A percentile compares a stretch with the other conserved stretches of the same genome.
These are phyloP conservation scores for Lepus oiostolus DNA, from an alignment of 2,797 vertebrate species.

Conservation along the genomic window DNA sequence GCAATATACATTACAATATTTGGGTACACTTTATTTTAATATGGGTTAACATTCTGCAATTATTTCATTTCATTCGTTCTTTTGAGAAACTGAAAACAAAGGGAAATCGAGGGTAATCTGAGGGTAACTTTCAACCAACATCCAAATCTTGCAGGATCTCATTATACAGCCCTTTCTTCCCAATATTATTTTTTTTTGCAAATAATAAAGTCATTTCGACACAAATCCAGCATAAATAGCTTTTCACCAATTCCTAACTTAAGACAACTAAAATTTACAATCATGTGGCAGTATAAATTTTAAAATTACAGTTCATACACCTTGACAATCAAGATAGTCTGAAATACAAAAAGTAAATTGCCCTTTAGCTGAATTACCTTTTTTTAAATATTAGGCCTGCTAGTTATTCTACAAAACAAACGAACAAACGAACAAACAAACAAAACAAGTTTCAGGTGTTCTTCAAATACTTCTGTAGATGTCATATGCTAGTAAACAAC, in stretches of 20 bases:
- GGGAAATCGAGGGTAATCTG: slow-evolving; percentile 75
- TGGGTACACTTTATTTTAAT: slow-evolving; percentile 88
- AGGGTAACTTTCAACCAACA: slow-evolving; percentile 84
- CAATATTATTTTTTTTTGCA: slow-evolving; percentile 86
- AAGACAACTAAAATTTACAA: slow-evolving; percentile 87
- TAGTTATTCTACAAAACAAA: slow-evolving; percentile 79
- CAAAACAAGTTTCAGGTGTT: slow-evolving; percentile 84
- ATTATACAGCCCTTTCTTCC: slow-evolving; percentile 88
- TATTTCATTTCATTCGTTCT: slow-evolving; percentile 84
- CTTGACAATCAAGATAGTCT: slow-evolving; percentile 88
- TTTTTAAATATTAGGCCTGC: slow-evolving; percentile 80
- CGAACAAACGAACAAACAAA: slow-evolving; percentile 69
- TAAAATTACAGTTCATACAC: slow-evolving; percentile 87
- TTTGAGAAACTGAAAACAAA: slow-evolving; percentile 86
- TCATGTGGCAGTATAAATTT: slow-evolving; percentile 88
- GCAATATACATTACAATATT: slow-evolving; percentile 87
- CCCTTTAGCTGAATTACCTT: slow-evolving; percentile 85
- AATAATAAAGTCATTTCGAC: slow-evolving; percentile 88
- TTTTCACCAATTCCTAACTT: slow-evolving; percentile 85
- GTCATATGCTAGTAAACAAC: slow-evolving; percentile 85
- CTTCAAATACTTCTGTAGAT: slow-evolving; percentile 86
- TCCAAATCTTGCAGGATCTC: slow-evolving; percentile 84
- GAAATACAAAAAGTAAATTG: slow-evolving; percentile 89
- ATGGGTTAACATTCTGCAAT: slow-evolving; percentile 87
- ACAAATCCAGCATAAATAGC: slow-evolving; percentile 87